Base-by-base conservation (phyloP, 2,888 invertebrate species). In the Altica lythri region DNA sequence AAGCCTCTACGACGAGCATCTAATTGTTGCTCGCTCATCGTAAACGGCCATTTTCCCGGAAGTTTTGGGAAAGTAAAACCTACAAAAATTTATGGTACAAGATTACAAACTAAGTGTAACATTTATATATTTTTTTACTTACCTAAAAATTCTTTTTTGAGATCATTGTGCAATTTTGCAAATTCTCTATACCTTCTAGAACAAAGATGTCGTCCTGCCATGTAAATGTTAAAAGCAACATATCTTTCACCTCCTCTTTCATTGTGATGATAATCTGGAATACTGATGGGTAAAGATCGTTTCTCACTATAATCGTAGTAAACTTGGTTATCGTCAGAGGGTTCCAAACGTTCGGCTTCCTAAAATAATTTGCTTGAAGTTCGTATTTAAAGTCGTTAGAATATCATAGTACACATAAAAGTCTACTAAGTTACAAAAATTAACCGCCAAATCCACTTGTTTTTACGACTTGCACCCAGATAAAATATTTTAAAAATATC, bases 41-140 rank as follows among this genome's bases (percentile, higher is more conserved):
- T 89, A 76, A 99, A 98, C 49, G 96, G 95, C 95, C 98, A 98
- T 79, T 99, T 99, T 53, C 97, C 95, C 0, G 99, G 99, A 66
- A 99, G 77, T 78, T 96, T 96, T 0, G 99, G 99, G 75, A 97
- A 99, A 77, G 88, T 92, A 75, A 94, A 98, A 50, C 92, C 84
- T 83, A 69, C 3, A 67, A 71, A 55, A 10, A 51, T 10, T 29
- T 34, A 9, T 10, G 2, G 16, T 12, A 40, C 16, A 12, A 4
- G 37, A 10, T 18, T 47, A 35, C n/a, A 22, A 16, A 9, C 18
- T 6, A 18, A 12, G 14, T 13, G 12, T n/a, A 6, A 8, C 8
- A 4, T 13, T 6, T 16, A 13, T 1, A 14, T 6, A 22, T 13
- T 4, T n/a, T 19, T n/a, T n/a, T 42, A 1, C n/a, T 74, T 59